These are phyloP conservation scores for Sebastes oblongus DNA, from an alignment of 2,797 vertebrate species.

Conservation along the genomic window DNA sequence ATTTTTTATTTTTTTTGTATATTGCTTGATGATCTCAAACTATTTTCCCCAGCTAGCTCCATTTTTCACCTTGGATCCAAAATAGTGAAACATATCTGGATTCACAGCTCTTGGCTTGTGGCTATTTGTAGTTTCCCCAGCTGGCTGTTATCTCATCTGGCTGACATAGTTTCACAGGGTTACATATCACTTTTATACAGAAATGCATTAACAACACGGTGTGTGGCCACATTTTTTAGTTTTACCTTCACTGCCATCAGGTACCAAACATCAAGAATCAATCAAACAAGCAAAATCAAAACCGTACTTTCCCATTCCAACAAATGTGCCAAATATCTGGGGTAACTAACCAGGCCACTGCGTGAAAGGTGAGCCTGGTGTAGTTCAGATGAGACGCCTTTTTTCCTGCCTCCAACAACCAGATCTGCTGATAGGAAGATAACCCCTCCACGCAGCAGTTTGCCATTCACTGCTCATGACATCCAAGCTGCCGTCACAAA, in stretches of 20 bases:
- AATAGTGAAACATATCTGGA: neutral
- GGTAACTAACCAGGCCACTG: slow-evolving; percentile 26
- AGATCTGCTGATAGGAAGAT: slow-evolving; percentile 54
- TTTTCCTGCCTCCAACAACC: slow-evolving; percentile 35
- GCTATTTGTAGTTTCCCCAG: slow-evolving; percentile 13
- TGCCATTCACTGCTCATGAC: slow-evolving; percentile 44
- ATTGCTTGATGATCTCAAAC: slow-evolving; percentile 3
- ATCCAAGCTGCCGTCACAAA: slow-evolving; percentile 55
- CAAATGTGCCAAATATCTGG: slow-evolving; percentile 17
- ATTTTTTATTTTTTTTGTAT: neutral
- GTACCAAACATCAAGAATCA: neutral
- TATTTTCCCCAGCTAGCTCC: neutral
- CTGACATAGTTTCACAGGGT: slow-evolving; percentile 24
- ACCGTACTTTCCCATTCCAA: neutral
- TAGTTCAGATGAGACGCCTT: slow-evolving; percentile 35
- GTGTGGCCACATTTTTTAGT: neutral
- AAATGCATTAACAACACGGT: slow-evolving; percentile 43
- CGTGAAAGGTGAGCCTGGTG: slow-evolving; percentile 42
- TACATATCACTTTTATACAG: slow-evolving; percentile 34
- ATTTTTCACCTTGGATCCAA: neutral
- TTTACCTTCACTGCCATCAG: neutral
- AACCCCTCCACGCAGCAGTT: slow-evolving; percentile 28
- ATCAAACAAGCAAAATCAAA: neutral
- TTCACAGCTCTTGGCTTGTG: neutral
- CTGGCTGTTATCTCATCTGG: slow-evolving; percentile 1